phyloP scores from a whole-genome alignment of 1,140 invertebrate genomes.

The Melitaea cinxia region DNA sequence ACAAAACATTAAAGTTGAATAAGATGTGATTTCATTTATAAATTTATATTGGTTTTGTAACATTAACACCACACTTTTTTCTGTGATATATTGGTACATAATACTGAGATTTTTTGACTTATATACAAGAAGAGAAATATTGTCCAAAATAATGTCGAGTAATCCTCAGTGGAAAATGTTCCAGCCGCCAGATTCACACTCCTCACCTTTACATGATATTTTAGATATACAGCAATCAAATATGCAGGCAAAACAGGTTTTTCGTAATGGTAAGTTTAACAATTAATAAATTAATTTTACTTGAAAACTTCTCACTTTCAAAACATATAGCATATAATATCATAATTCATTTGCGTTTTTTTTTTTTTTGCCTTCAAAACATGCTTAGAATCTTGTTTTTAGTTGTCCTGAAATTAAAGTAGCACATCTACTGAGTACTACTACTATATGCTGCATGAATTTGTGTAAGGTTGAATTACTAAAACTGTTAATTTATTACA shows the following conservation, averaged over 20 bases:
- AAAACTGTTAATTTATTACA: too few species aligned
- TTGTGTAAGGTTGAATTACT: too few species aligned
- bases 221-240: conserved; percentile 76
- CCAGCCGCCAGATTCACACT: conserved; percentile 88
- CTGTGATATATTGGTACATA: conserved; percentile 76
- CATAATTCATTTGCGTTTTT: too few species aligned
- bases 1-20: conserved; percentile 38
- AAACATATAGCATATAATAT: too few species aligned
- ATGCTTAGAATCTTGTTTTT: too few species aligned
- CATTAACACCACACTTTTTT: conserved; percentile 66
- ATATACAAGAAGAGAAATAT: conserved; percentile 65
- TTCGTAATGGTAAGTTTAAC: conserved; percentile 73
- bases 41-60: conserved; percentile 60
- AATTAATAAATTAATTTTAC: too few species aligned
- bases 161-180: conserved; percentile 96
- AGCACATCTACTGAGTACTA: too few species aligned
- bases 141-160: conserved; percentile 85
- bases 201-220: conserved; percentile 75
- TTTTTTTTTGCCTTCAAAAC: too few species aligned
- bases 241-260: conserved; percentile 74
- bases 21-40: conserved; percentile 74
- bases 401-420: too few species aligned
- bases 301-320: too few species aligned
- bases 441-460: too few species aligned
- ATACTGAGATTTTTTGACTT: conserved; percentile 68